phyloP scores from a whole-genome alignment of 2,888 invertebrate species.

The Lochmaea crataegi region DNA sequence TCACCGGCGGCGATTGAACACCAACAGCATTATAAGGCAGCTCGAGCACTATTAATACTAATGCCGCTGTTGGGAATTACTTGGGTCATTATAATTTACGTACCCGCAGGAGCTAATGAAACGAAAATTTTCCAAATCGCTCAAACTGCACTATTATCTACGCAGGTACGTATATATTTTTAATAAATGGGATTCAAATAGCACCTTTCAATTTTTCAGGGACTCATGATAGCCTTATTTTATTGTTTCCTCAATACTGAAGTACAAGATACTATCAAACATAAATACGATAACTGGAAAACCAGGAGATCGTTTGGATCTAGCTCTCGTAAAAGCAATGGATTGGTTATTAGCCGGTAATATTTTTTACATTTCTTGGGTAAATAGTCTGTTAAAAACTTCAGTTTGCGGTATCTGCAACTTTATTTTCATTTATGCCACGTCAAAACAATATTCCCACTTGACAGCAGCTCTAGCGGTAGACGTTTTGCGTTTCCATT shows the following conservation, averaged over 20 bases:
- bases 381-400: no score
- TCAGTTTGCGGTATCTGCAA: no score
- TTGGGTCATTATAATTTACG: constrained; percentile 86
- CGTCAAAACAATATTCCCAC: no score
- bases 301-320: constrained; percentile 74
- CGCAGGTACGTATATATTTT: constrained; percentile 76
- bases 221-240: constrained; percentile 88
- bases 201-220: constrained; percentile 69
- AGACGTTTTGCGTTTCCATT: no score
- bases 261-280: constrained; percentile 85
- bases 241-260: constrained; percentile 95
- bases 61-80: constrained; percentile 93
- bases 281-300: constrained; percentile 85
- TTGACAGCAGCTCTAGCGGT: no score
- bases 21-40: constrained; percentile 90
- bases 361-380: constrained; percentile 55
- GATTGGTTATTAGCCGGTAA: constrained; percentile 86
- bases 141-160: constrained; percentile 83
- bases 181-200: neutral
- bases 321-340: constrained; percentile 74
- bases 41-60: constrained; percentile 89
- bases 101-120: constrained; percentile 80
- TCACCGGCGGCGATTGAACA: constrained; percentile 87
- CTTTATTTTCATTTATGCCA: no score
- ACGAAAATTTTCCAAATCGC: constrained; percentile 75